phyloP scores from a whole-genome alignment of 2,113 vertebrate genomes.

The Sterna hirundo region DNA sequence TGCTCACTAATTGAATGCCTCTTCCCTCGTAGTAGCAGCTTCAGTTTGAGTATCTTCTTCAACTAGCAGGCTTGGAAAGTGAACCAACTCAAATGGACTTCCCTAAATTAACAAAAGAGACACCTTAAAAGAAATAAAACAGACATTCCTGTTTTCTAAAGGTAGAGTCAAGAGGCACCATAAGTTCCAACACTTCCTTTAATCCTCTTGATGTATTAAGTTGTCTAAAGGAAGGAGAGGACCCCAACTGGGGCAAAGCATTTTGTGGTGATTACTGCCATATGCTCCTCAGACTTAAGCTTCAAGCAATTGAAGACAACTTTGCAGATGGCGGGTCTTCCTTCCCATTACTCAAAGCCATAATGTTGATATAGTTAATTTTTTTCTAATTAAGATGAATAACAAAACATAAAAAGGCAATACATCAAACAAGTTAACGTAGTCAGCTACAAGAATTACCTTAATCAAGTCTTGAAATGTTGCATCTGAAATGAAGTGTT shows the following conservation, averaged over 20 bases:
- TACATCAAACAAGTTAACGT: slow-evolving; percentile 1
- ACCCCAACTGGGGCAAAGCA: not conserved
- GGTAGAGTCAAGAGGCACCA: not conserved
- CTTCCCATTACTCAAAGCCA: not conserved
- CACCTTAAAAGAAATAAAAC: not conserved
- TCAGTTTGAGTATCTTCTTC: not conserved
- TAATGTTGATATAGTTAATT: not conserved
- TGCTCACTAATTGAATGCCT: not conserved
- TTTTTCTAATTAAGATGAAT: slow-evolving; percentile 21
- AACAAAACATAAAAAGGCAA: not conserved
- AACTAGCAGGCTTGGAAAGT: not conserved
- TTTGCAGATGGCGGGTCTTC: not conserved
- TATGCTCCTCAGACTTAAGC: not conserved
- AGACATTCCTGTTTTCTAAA: not conserved
- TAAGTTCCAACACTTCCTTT: not conserved
- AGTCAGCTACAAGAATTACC: not conserved
- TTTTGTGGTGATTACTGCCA: not conserved
- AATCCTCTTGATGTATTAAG: not conserved
- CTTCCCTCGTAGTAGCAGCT: not conserved
- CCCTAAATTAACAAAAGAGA: not conserved
- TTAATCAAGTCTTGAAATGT: not conserved
- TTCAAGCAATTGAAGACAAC: not conserved
- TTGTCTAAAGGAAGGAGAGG: not conserved
- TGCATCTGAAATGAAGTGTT: slow-evolving; percentile 11
- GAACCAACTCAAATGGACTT: not conserved